Base-by-base conservation (phyloP, 1,140 invertebrate species). In the Magallana ariakensis region DNA sequence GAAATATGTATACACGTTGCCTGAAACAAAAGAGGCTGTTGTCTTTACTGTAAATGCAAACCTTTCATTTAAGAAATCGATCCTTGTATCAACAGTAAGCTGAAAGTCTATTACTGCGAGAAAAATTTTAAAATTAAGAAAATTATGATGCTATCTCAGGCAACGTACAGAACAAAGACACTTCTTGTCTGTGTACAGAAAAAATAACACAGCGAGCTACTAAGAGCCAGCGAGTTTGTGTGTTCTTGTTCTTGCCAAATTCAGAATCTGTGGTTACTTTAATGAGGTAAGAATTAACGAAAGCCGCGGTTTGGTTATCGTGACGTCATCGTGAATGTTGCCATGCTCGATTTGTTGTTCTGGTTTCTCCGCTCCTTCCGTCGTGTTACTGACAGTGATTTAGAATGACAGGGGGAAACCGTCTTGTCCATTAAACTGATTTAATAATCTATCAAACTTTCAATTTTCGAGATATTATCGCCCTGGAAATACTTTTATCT, bases 371-470 rank as follows among this genome's bases (percentile, higher is more conserved):
- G 66, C 66, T 75, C 66, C 66, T 33, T 75, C 19, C 26, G 19
- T 22, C 22, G 13, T 75, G 22, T 10, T 75, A 13, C 8, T 75
- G 66, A 8, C 66, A 75, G 19, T 75, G 1, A 75, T 75, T 26
- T 75, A 26, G 33, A 26, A 22, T 75, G 66, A 75, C 66, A 75
- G 33, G 66, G 66, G 66, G 66, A 33, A 75, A 75, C 22, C n/a
- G 19, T 75, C 33, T 9, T 75, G 66, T 75, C 66, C 66, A 75
- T 75, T 22, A 75, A 26, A 26, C 66, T 26, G 66, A 75, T 75
- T 75, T 75, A 75, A 75, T 46, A 75, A 75, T 75, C 66, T 75
- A 33, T 75, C 9, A 75, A 75, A 75, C 22, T 26, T 75, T 75
- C 66, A 26, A 75, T 26, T 75, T 75, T 26, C 66, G 66, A 75